Evolutionary conservation across 2,888 invertebrate genomes (phyloP).

Genomic region (Cheilosia pagana): DNA sequence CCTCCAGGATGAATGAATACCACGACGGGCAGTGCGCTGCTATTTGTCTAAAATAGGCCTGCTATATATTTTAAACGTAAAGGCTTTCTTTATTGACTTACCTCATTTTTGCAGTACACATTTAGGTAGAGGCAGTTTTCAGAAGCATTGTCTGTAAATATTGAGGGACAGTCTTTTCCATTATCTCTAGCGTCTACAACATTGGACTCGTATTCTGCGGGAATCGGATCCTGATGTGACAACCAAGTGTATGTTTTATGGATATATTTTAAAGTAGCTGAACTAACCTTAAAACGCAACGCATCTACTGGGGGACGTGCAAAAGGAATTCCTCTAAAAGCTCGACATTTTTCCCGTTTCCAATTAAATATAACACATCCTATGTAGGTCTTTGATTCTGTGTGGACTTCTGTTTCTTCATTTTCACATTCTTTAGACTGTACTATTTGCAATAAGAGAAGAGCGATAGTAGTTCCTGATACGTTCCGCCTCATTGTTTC

Average conservation of each 20-base stretch:
- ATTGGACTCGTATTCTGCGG: not conserved
- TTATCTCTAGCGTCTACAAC: constrained; percentile 83
- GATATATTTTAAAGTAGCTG: not conserved
- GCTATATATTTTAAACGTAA: not conserved
- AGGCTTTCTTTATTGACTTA: constrained; percentile 41
- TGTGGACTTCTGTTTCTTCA: not conserved
- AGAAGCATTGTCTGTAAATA: constrained; percentile 80
- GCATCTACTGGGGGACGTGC: constrained; percentile 82
- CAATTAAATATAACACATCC: constrained; percentile 62
- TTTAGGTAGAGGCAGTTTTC: constrained; percentile 85
- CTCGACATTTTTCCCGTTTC: constrained; percentile 61
- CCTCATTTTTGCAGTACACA: constrained; percentile 83
- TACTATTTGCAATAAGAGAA: not conserved
- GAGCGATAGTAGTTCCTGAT: not conserved
- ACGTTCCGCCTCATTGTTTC: constrained; percentile 8
- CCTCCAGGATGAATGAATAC: constrained; percentile 87
- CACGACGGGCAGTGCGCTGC: constrained; percentile 84
- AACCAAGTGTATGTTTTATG: not conserved
- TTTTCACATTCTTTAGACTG: constrained; percentile 14
- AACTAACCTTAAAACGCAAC: constrained; percentile 76
- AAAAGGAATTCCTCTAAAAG: constrained; percentile 78
- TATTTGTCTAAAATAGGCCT: constrained; percentile 48
- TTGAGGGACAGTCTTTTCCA: constrained; percentile 84
- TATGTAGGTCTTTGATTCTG: constrained; percentile 26
- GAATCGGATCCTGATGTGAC: constrained; percentile 59